phyloP scores from a whole-genome alignment of 37 sponge, comb jelly and placozoan genomes.

The Corticium candelabrum region DNA sequence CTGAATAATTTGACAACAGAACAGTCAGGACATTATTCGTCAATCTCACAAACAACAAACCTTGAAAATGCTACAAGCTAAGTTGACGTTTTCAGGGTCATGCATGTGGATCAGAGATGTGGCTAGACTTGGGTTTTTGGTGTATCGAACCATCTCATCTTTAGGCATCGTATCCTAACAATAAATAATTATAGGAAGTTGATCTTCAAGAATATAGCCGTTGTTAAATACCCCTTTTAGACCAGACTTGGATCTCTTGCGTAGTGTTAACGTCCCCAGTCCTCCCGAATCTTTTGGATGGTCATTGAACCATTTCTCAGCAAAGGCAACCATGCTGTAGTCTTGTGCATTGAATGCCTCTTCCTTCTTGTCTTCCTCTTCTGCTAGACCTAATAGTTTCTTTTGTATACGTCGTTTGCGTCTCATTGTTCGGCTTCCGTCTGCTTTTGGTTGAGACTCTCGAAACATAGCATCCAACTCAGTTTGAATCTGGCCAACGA shows the following conservation, averaged over 20 bases:
- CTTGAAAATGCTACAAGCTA: constrained; percentile 87
- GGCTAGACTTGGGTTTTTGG: constrained; percentile 48
- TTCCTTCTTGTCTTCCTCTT: constrained; percentile 44
- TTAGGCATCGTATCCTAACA: constrained; percentile 62
- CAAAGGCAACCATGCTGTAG: constrained; percentile 76
- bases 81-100: constrained; percentile 88
- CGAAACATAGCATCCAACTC: constrained; percentile 64
- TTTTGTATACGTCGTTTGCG: constrained; percentile 71
- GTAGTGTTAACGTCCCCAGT: constrained; percentile 56
- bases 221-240: not conserved
- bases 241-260: constrained; percentile 27
- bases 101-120: constrained; percentile 95
- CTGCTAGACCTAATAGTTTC: constrained; percentile 70
- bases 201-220: not conserved
- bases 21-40: not conserved
- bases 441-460: constrained; percentile 10
- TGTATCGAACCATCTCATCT: constrained; percentile 67
- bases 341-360: constrained; percentile 33
- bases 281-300: constrained; percentile 69
- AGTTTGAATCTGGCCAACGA: constrained; percentile 32
- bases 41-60: too few species aligned
- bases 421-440: constrained; percentile 46
- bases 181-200: not conserved
- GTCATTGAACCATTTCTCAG: constrained; percentile 88
- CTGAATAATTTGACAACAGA: constrained; percentile 10